Conservation (phyloP, 1,140 invertebrate species). For the Trinorchestia longiramus region DNA sequence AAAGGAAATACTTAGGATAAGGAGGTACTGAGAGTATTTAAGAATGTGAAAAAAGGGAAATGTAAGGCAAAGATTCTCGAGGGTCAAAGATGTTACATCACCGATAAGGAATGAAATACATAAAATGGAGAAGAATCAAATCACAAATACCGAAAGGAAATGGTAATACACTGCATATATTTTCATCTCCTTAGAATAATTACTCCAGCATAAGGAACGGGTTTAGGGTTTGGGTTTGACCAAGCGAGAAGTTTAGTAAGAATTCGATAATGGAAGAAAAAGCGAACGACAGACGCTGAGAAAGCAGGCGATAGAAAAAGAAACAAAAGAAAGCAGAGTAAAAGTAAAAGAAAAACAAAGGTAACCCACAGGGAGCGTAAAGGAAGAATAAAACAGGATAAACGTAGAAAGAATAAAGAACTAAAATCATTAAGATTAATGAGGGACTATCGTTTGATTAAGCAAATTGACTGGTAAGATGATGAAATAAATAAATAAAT, state of each 20-base stretch:
- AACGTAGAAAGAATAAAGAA: no score
- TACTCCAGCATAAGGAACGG: background rate
- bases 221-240: background rate
- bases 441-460: no score
- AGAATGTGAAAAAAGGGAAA: background rate
- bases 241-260: background rate
- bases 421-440: no score
- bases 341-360: no score
- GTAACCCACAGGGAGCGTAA: no score
- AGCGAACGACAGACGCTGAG: background rate
- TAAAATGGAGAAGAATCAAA: background rate
- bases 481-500: no score
- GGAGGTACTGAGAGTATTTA: background rate
- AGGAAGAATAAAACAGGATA: no score
- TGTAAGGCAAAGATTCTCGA: background rate
- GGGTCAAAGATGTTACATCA: background rate
- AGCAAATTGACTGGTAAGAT: no score
- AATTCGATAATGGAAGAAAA: background rate
- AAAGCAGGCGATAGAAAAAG: background rate
- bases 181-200: background rate
- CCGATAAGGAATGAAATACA: no score
- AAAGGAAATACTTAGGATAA: background rate
- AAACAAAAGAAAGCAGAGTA: background rate
- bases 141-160: background rate
- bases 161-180: background rate